A percentile compares a stretch with the other conserved stretches of the same genome.
phyloP scores from a whole-genome alignment of 35 echinoderm and acorn worm genomes.

The Hemicentrotus pulcherrimus region DNA sequence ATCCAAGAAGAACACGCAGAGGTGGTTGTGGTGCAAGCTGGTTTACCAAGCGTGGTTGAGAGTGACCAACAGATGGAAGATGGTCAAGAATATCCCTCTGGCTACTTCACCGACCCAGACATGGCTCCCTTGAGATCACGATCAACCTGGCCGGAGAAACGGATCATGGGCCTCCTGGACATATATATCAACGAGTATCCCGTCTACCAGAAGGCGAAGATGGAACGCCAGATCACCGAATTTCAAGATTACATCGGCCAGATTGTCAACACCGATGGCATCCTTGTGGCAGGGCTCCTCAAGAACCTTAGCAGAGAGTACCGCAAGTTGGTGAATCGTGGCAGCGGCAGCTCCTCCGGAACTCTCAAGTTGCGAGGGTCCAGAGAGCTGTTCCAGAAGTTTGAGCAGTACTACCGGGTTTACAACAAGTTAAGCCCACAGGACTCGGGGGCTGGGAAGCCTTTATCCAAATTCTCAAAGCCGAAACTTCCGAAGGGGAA shows the following conservation, averaged over 20 bases:
- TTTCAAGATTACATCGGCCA: slow-evolving; percentile 27
- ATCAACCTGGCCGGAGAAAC: not conserved
- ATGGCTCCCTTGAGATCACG: not conserved
- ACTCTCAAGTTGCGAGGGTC: not conserved
- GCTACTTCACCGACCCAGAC: not conserved
- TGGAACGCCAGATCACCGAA: slow-evolving; percentile 31
- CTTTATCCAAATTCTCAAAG: not conserved
- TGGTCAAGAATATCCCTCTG: not conserved
- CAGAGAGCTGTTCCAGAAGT: not conserved
- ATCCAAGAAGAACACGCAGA: not conserved
- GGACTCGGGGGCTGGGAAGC: not conserved
- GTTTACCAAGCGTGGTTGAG: not conserved
- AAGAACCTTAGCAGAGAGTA: slow-evolving; percentile 38
- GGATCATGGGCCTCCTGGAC: slow-evolving; percentile 3
- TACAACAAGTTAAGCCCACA: slow-evolving; percentile 8
- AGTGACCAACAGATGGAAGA: not conserved
- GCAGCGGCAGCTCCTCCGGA: not conserved
- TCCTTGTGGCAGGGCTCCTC: not conserved
- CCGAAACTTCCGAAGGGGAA: not conserved
- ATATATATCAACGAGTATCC: slow-evolving; percentile 31
- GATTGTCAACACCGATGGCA: not conserved
- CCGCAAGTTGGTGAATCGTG: not conserved
- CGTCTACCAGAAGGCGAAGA: slow-evolving; percentile 6
- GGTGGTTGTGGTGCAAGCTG: not conserved
- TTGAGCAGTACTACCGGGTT: not conserved